Evolutionary conservation across 2,888 invertebrate species (phyloP).

Genomic region (Aricia artaxerxes): DNA sequence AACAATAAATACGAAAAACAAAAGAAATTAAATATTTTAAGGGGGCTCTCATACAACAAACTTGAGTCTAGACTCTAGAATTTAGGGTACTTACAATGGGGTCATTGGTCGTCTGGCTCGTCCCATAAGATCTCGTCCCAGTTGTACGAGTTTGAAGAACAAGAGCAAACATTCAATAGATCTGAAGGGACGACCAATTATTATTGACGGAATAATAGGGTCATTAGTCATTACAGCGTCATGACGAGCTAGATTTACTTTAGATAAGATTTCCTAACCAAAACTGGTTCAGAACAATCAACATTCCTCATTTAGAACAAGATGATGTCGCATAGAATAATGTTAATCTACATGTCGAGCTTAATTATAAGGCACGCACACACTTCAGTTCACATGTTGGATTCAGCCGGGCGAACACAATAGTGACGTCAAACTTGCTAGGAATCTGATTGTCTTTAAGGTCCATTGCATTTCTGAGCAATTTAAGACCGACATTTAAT

Average conservation of each 20-base stretch:
- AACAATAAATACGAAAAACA: too few species aligned
- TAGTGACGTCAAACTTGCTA: neutral
- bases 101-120: too few species aligned
- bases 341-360: neutral
- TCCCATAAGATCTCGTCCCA: neutral
- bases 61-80: too few species aligned
- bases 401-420: slow-evolving; percentile 5
- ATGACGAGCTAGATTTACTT: neutral
- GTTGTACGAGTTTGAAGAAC: neutral
- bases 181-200: neutral
- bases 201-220: neutral
- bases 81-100: too few species aligned
- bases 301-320: slow-evolving; percentile 12
- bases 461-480: neutral
- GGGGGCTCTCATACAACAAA: too few species aligned
- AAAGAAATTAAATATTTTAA: too few species aligned
- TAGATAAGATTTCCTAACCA: neutral
- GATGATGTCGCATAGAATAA: neutral
- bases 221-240: neutral
- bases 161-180: neutral
- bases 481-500: neutral
- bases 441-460: neutral
- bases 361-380: neutral
- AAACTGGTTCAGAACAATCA: slow-evolving; percentile 15
- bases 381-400: slow-evolving; percentile 12